These are phyloP conservation scores for Euphysa ruthae DNA, from an alignment of 30 jellyfish, hydroid and myxozoan species.

Conservation along the genomic window DNA sequence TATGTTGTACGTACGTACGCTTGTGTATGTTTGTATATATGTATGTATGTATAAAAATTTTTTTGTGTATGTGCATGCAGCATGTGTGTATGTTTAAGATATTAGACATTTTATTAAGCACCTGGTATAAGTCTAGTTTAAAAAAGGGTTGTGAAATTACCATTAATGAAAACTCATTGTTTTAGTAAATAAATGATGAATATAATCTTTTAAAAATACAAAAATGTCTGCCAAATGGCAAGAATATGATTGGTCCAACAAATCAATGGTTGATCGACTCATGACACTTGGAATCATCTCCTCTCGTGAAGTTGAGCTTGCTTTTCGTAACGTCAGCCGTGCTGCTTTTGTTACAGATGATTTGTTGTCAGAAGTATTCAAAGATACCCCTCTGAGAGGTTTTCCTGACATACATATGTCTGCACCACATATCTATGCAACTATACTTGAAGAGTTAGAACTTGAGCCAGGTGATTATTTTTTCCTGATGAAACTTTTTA, in stretches of 20 bases:
- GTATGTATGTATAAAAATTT: too few species aligned
- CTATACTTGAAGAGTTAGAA: conserved; percentile 82
- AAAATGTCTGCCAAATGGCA: conserved; percentile 73
- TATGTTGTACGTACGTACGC: too few species aligned
- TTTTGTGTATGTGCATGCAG: too few species aligned
- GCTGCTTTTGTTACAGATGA: conserved; percentile 96
- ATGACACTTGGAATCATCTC: conserved; percentile 64
- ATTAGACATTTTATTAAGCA: too few species aligned
- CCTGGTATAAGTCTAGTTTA: too few species aligned
- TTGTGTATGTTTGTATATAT: too few species aligned
- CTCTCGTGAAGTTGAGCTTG: conserved; percentile 81
- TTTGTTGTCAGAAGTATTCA: conserved; percentile 60
- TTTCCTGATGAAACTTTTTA: neutral
- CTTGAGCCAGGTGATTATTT: conserved; percentile 72
- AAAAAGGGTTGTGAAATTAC: too few species aligned
- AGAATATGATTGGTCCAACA: conserved; percentile 35
- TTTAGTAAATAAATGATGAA: too few species aligned
- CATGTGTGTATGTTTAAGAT: too few species aligned
- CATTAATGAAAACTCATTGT: too few species aligned
- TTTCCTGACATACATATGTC: conserved; percentile 83
- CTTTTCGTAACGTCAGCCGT: conserved; percentile 91
- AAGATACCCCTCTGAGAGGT: conserved; percentile 87
- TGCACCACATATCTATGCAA: conserved; percentile 97
- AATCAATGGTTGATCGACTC: conserved; percentile 85
- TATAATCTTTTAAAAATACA: too few species aligned